phyloP scores from a whole-genome alignment of 2,113 vertebrate genomes.

The Phoxinus phoxinus region DNA sequence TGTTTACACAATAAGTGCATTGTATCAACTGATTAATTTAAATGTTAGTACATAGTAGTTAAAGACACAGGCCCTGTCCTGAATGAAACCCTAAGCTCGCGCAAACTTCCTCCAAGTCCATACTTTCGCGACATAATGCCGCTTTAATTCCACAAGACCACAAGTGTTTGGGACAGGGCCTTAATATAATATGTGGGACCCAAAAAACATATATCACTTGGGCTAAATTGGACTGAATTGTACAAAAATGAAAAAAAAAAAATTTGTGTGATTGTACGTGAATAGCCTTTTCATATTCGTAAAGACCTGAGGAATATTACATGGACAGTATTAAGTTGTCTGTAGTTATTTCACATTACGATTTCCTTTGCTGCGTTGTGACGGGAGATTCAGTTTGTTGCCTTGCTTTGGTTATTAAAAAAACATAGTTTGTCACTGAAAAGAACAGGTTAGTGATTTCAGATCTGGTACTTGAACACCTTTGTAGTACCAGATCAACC shows the following conservation, averaged over 20 bases:
- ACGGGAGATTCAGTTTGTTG: constrained; percentile 23
- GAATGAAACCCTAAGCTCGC: too few species aligned
- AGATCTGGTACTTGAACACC: constrained; percentile 13
- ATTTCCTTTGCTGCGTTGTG: background rate
- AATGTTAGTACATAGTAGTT: too few species aligned
- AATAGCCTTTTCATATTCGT: background rate
- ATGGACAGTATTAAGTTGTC: too few species aligned
- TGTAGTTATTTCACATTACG: background rate
- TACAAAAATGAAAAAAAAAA: background rate
- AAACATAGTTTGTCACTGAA: background rate
- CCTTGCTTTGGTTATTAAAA: constrained; percentile 11
- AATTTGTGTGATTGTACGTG: background rate
- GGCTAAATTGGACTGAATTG: background rate
- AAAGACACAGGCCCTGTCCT: too few species aligned
- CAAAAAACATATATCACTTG: background rate
- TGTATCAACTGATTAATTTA: too few species aligned
- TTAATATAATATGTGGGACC: too few species aligned
- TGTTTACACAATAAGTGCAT: too few species aligned
- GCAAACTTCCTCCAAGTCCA: too few species aligned
- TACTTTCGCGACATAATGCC: too few species aligned
- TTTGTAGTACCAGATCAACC: background rate
- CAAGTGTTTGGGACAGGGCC: too few species aligned
- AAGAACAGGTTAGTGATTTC: constrained; percentile 1
- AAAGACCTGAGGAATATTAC: background rate
- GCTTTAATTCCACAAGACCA: too few species aligned